phyloP scores from a whole-genome alignment of 1,140 invertebrate species.

The Eriosoma lanigerum region DNA sequence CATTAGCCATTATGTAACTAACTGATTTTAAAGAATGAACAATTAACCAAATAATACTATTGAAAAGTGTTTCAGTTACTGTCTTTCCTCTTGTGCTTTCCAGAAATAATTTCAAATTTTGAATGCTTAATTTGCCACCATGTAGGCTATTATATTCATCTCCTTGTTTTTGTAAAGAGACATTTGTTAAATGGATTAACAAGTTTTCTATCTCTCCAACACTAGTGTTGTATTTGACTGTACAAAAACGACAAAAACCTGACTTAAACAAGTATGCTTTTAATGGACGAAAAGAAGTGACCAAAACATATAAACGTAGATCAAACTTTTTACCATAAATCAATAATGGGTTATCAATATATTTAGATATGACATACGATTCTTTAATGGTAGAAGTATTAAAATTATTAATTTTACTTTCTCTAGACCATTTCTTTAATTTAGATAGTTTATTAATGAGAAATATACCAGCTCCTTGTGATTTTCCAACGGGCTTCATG shows the following conservation, averaged over 20 bases:
- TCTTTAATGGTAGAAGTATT: conserved; percentile 82
- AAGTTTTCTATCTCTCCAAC: conserved; percentile 78
- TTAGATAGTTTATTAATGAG: conserved; percentile 86
- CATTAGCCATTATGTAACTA: conserved; percentile 73
- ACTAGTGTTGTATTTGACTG: conserved; percentile 73
- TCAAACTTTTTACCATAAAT: conserved; percentile 91
- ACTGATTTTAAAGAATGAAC: conserved; percentile 81
- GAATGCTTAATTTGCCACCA: conserved; percentile 91
- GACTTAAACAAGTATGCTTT: conserved; percentile 73
- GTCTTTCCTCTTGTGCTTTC: conserved; percentile 87
- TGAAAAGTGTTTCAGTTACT: conserved; percentile 80
- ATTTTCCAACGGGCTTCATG: conserved; percentile 94
- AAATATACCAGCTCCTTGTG: conserved; percentile 84
- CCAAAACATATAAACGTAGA: conserved; percentile 77
- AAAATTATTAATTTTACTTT: conserved; percentile 73
- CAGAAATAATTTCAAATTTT: conserved; percentile 86
- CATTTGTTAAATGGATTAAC: conserved; percentile 85
- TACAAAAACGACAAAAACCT: conserved; percentile 82
- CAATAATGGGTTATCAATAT: conserved; percentile 79
- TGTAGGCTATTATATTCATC: conserved; percentile 91
- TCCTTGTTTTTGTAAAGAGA: conserved; percentile 82
- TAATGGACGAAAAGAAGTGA: conserved; percentile 81
- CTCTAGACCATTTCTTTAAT: conserved; percentile 82
- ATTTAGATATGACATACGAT: conserved; percentile 86
- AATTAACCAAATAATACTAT: conserved; percentile 86